These are phyloP conservation scores for Chesias legatella DNA, from an alignment of 2,888 invertebrate genomes.

Conservation along the genomic window DNA sequence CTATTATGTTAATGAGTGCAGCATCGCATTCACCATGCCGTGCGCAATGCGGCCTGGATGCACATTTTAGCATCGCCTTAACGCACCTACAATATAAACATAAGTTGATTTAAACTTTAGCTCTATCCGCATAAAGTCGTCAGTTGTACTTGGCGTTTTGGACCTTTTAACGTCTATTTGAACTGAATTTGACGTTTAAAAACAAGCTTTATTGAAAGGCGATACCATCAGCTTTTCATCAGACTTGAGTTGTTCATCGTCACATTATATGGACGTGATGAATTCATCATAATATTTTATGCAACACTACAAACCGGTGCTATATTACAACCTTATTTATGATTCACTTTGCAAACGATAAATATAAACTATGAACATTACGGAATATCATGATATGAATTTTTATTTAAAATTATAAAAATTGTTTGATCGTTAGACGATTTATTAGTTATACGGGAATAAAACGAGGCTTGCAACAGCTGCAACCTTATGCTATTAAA, in stretches of 20 bases:
- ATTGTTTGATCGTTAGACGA: no score
- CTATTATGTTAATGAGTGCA: conserved; percentile 29
- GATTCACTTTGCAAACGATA: no score
- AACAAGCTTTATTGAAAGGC: conserved; percentile 6
- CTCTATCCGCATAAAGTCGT: conserved; percentile 6
- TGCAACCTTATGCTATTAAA: no score
- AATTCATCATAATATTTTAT: conserved; percentile 14
- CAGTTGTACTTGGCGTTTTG: background rate
- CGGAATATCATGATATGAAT: no score
- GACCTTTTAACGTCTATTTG: background rate
- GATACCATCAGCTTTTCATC: conserved; percentile 6
- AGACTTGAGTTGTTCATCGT: conserved; percentile 16
- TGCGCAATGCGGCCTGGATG: conserved; percentile 42
- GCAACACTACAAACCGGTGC: conserved; percentile 2
- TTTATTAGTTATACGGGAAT: no score
- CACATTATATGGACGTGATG: conserved; percentile 18
- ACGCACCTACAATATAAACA: conserved; percentile 22
- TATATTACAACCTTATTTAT: no score
- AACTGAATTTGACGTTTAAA: conserved; percentile 3
- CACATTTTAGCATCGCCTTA: conserved; percentile 39
- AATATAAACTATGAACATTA: no score
- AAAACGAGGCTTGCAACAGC: no score
- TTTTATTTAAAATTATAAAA: no score
- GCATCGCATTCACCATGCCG: conserved; percentile 27
- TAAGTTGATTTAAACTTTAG: conserved; percentile 13